These are phyloP conservation scores for Micromesistius poutassou DNA, from an alignment of 2,797 vertebrate genomes.

Conservation along the genomic window DNA sequence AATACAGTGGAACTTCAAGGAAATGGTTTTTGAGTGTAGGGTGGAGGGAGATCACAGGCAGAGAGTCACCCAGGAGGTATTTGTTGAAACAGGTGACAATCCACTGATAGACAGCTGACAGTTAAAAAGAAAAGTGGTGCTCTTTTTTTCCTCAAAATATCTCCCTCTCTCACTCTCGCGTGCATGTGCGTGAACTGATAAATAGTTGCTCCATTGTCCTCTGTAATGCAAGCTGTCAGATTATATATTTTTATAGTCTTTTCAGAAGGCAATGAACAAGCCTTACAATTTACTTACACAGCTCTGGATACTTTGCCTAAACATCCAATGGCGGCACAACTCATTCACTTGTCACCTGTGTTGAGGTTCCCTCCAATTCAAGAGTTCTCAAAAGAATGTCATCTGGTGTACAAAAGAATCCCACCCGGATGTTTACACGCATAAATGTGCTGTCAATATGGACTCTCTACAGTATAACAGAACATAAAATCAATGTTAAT, in stretches of 20 bases:
- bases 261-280: slow-evolving; percentile 51
- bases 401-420: neutral
- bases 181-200: slow-evolving; percentile 23
- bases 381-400: neutral
- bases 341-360: slow-evolving; percentile 10
- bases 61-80: neutral
- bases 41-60: neutral
- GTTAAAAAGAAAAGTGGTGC: neutral
- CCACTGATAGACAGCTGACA: neutral
- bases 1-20: neutral
- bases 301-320: slow-evolving; percentile 30
- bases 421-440: neutral
- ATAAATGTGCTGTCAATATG: neutral
- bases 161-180: slow-evolving; percentile 22
- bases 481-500: neutral
- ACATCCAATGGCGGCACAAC: slow-evolving; percentile 22
- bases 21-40: neutral
- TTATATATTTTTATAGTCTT: slow-evolving; percentile 58
- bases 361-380: neutral
- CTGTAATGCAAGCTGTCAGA: slow-evolving; percentile 62
- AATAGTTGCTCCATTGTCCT: slow-evolving; percentile 36
- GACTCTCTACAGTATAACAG: neutral
- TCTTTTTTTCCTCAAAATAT: neutral
- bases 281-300: slow-evolving; percentile 33
- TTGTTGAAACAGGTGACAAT: neutral